Evolutionary conservation across 2,797 vertebrate species (phyloP), one percentile per base, ranked within the genome.

Genomic region (Sitta carolinensis): DNA sequence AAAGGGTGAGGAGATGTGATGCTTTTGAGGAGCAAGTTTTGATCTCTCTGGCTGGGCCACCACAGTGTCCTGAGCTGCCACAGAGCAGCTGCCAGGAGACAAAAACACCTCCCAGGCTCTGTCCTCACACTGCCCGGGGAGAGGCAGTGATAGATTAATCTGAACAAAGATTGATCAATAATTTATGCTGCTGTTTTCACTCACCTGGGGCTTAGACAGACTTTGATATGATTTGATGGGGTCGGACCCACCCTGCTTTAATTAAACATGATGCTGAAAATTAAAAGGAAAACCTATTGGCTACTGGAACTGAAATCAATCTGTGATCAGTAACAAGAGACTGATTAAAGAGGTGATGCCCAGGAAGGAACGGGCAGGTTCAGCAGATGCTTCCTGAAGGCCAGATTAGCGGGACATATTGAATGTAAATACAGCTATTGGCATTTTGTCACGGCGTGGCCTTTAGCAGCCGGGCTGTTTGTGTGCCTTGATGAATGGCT

Each of bases 231-330:
- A 77, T 93, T 72, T 95, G 98, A 98, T 95, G 92, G 96, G 97
- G 96, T 96, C 62, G 8, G 93, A 78, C 80, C 87, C 93, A 95
- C 97, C 95, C 96, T 25, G 74, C 84, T 92, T 97, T 98, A 97
- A 98, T 98, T 96, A 98, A 98, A 97, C 73, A 87, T 77, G 92
- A 96, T 88, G 84, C 66, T 72, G 97, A 83, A 97, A 97, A 98
- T 97, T 94, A 95, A 93, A 97, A 94, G 95, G 69, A 72, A 94
- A 96, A 93, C 86, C 54, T 47, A 89, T 87, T 90, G 95, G 93
- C 69, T 80, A 40, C 83, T 68, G 42, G 63, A 94, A 84, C 88
- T 1, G 68, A 42, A 93, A 96, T 95, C 95, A 54, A 90, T 91
- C 85, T 29, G 62, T 23, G 67, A 93, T 96, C 89, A 10, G 96